phyloP scores from a whole-genome alignment of 2,113 vertebrate species.

The Phrynosoma blainvillii region DNA sequence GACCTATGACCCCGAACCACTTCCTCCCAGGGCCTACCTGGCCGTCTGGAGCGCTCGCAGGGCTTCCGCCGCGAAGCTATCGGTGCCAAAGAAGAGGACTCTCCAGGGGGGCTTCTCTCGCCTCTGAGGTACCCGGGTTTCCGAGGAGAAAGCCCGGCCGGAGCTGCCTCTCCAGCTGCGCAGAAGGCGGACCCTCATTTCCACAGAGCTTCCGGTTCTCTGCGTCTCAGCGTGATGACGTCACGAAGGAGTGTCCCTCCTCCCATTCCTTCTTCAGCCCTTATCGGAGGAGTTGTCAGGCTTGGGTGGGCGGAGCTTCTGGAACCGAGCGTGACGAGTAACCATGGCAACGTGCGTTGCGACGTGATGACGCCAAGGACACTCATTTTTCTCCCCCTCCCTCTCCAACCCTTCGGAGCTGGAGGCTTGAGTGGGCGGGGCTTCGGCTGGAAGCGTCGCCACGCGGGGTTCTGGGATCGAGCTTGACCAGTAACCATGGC shows the following conservation, averaged over 20 bases:
- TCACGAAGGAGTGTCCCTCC: background rate
- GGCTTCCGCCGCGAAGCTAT: conserved; percentile 84
- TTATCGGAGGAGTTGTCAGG: background rate
- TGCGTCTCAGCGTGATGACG: fast-evolving
- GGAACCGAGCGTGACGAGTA: background rate
- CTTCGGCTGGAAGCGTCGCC: too few relatives aligned
- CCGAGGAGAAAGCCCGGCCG: background rate
- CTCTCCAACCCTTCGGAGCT: background rate
- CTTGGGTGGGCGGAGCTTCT: background rate
- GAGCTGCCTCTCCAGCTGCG: conserved; percentile 31
- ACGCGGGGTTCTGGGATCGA: background rate
- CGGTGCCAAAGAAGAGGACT: conserved; percentile 91
- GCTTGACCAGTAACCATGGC: background rate
- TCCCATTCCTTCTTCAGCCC: background rate
- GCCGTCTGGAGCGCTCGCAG: conserved; percentile 78
- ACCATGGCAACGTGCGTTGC: too few relatives aligned
- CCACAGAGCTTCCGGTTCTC: background rate
- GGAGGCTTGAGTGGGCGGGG: background rate
- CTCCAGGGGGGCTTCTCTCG: conserved; percentile 82
- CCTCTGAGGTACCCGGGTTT: background rate
- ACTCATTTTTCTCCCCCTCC: background rate
- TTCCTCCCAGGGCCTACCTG: conserved; percentile 71
- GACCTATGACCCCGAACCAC: background rate
- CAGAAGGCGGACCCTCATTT: background rate
- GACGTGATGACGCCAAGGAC: too few relatives aligned